A percentile compares a stretch with the other conserved stretches of the same genome.
Evolutionary conservation across 2,888 invertebrate species (phyloP).

Genomic region (Ectropis crepuscularia): DNA sequence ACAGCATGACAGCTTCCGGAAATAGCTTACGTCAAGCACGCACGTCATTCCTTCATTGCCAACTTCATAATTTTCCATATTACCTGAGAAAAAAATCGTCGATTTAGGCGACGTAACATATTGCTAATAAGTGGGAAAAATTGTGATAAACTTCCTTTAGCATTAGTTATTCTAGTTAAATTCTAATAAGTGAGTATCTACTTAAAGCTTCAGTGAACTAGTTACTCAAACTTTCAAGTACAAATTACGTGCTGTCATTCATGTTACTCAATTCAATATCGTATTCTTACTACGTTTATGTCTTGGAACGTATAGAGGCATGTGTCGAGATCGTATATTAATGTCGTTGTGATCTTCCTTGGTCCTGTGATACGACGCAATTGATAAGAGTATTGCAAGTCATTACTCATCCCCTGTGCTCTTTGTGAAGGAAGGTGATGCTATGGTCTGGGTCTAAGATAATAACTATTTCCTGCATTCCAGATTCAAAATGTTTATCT

Average conservation of each 20-base stretch:
- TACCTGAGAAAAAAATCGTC: constrained; percentile 66
- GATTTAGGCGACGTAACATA: constrained; percentile 74
- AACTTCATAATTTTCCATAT: constrained; percentile 70
- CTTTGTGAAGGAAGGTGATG: constrained; percentile 62
- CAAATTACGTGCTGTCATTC: constrained; percentile 78
- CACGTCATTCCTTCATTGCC: constrained; percentile 64
- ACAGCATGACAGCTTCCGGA: constrained; percentile 72
- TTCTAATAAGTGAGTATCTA: constrained; percentile 78
- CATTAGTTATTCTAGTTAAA: constrained; percentile 79
- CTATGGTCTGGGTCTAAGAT: constrained; percentile 45
- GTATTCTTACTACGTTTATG: constrained; percentile 62
- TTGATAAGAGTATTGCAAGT: constrained; percentile 72
- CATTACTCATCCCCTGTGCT: constrained; percentile 62
- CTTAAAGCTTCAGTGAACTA: constrained; percentile 51
- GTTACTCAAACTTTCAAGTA: constrained; percentile 63
- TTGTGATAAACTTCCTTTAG: constrained; percentile 80
- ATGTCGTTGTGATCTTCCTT: constrained; percentile 46
- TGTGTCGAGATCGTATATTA: constrained; percentile 44
- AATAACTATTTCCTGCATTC: constrained; percentile 60
- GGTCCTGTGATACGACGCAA: constrained; percentile 56
- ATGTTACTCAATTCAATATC: constrained; percentile 78
- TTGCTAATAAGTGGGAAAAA: constrained; percentile 74
- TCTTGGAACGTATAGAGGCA: constrained; percentile 50
- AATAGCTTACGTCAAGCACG: constrained; percentile 73
- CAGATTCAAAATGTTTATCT: constrained; percentile 93